Evolutionary conservation across 2,113 vertebrate species (phyloP).

Genomic region (Gyps fulvus): DNA sequence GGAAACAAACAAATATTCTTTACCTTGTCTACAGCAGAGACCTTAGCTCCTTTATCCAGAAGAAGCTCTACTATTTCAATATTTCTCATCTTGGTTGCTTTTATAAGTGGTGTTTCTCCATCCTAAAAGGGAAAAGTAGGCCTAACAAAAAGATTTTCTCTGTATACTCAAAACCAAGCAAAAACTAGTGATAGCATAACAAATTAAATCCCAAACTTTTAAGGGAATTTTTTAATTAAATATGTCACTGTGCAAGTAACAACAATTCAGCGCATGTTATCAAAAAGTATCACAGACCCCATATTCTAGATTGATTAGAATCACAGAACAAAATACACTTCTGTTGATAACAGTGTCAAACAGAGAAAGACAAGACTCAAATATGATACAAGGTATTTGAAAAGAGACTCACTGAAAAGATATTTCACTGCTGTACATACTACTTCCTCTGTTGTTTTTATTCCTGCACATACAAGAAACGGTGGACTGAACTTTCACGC

Average conservation of each 20-base stretch:
- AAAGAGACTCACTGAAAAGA: neutral
- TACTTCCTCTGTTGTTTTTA: neutral
- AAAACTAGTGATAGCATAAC: neutral
- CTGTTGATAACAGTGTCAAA: neutral
- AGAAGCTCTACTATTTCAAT: conserved; percentile 96
- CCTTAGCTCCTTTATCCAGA: conserved; percentile 94
- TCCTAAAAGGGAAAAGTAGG: conserved; percentile 75
- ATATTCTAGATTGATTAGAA: neutral
- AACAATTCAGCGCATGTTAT: neutral
- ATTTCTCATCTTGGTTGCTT: conserved; percentile 98
- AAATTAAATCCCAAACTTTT: neutral
- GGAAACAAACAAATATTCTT: neutral
- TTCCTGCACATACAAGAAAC: neutral
- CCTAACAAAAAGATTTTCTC: neutral
- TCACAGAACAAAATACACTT: neutral
- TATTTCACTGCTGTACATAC: neutral
- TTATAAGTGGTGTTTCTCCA: conserved; percentile 94
- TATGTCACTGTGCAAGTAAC: neutral
- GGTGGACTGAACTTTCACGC: neutral
- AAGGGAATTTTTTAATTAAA: neutral
- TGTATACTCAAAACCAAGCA: neutral
- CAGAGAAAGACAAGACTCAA: neutral
- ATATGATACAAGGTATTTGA: neutral
- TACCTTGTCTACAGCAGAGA: conserved; percentile 96
- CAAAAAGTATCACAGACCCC: neutral